Evolutionary conservation across 2,113 vertebrate genomes (phyloP).

Genomic region (Channa maculata): DNA sequence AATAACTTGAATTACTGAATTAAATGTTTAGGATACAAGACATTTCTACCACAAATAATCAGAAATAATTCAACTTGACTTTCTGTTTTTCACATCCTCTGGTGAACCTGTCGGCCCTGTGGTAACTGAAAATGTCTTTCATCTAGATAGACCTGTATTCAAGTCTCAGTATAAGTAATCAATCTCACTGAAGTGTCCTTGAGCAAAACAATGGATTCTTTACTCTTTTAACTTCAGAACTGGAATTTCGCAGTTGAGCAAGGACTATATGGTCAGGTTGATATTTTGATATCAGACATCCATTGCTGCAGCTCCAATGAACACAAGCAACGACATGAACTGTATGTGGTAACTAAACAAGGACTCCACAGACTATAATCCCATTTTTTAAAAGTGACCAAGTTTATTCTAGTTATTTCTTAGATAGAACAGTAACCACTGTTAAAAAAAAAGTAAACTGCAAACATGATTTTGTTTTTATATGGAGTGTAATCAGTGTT

Average conservation of each 20-base stretch:
- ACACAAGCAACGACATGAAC: slow-evolving; percentile 10
- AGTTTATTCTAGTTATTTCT: too few relatives aligned
- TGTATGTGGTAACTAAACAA: background rate
- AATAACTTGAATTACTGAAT: background rate
- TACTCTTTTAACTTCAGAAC: background rate
- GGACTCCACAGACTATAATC: too few relatives aligned
- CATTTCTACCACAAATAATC: background rate
- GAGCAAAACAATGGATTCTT: slow-evolving; percentile 1
- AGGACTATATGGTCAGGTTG: background rate
- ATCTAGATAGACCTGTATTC: background rate
- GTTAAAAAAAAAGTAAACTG: too few relatives aligned
- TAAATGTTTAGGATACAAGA: background rate
- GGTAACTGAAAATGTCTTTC: background rate
- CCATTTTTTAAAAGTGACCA: too few relatives aligned
- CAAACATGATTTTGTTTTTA: too few relatives aligned
- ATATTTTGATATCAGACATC: background rate
- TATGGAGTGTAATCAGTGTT: too few relatives aligned
- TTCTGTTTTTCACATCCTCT: too few relatives aligned
- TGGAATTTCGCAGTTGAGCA: background rate
- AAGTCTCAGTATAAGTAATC: slow-evolving; percentile 2
- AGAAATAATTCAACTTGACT: background rate
- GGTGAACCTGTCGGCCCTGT: background rate
- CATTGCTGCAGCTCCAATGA: background rate
- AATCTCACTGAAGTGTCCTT: slow-evolving; percentile 1
- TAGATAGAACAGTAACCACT: too few relatives aligned